These are phyloP conservation scores for Arothron firmamentum DNA, from an alignment of 2,113 vertebrate genomes.

Conservation along the genomic window DNA sequence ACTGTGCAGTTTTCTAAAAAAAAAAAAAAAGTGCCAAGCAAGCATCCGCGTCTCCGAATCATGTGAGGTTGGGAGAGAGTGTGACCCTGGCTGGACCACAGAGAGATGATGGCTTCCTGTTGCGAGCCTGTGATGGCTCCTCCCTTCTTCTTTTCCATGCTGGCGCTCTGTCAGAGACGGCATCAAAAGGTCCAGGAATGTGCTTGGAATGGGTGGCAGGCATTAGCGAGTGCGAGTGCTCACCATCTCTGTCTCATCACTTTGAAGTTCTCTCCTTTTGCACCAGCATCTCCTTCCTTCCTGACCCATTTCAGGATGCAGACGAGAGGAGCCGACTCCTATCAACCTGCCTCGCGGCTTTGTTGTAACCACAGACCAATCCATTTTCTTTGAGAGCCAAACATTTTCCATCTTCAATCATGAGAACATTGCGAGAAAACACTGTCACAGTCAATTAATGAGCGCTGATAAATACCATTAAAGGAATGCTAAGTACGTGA, in stretches of 20 bases:
- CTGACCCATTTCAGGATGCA: conserved; percentile 61
- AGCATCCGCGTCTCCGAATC: conserved; percentile 7
- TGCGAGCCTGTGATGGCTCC: conserved; percentile 63
- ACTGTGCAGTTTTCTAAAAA: conserved; percentile 5
- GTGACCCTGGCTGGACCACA: conserved; percentile 35
- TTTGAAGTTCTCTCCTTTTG: conserved; percentile 54
- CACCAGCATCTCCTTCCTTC: conserved; percentile 40
- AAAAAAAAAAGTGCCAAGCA: conserved; percentile 4
- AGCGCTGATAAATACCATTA: conserved; percentile 24
- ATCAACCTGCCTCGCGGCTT: conserved; percentile 4
- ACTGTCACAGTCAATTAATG: conserved; percentile 14
- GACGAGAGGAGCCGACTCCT: conserved; percentile 10
- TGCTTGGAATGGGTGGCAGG: conserved; percentile 64
- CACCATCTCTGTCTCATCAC: conserved; percentile 59
- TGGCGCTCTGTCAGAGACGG: conserved; percentile 53
- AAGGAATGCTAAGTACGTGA: conserved; percentile 10
- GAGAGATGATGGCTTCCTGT: conserved; percentile 47
- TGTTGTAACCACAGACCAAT: conserved; percentile 12
- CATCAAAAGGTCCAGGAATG: conserved; percentile 66
- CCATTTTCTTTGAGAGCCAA: not conserved
- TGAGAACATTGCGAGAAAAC: conserved; percentile 8
- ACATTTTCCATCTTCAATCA: conserved; percentile 12
- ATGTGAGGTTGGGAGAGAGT: conserved; percentile 33
- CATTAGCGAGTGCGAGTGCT: conserved; percentile 64
- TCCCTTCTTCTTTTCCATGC: conserved; percentile 13